These are phyloP conservation scores for Xenotilapia leptura DNA, from an alignment of 2,113 vertebrate genomes.

Conservation along the genomic window DNA sequence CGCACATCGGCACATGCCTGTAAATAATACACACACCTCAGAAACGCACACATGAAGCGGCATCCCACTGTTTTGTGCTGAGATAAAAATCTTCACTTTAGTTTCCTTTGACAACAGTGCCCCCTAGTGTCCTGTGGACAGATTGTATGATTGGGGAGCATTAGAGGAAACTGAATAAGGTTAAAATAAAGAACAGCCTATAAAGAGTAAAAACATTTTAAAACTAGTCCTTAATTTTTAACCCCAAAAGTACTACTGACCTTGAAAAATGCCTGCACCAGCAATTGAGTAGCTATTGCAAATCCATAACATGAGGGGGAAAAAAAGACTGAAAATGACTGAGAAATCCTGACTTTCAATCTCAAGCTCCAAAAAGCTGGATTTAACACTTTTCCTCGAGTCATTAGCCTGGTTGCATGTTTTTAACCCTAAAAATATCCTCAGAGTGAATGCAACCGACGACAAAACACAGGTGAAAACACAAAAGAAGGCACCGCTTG, in stretches of 20 bases:
- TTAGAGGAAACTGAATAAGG: not conserved
- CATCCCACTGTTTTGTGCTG: not conserved
- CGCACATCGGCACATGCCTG: constrained; percentile 92
- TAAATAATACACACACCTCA: not conserved
- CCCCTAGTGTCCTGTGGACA: constrained; percentile 25
- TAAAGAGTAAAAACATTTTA: not conserved
- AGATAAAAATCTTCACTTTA: not conserved
- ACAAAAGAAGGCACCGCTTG: not conserved
- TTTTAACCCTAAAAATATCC: not conserved
- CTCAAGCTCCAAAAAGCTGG: not conserved
- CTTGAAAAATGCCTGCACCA: not conserved
- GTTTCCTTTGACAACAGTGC: constrained; percentile 44
- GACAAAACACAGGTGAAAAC: not conserved
- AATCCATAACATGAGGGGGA: not conserved
- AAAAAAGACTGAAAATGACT: not conserved
- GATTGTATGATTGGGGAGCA: not conserved
- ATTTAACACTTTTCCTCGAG: not conserved
- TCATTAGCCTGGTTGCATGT: not conserved
- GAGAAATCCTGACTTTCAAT: not conserved
- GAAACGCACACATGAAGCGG: not conserved
- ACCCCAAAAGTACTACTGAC: not conserved
- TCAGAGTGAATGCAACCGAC: not conserved
- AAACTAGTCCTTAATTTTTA: not conserved
- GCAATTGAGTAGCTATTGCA: not conserved
- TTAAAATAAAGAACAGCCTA: not conserved